Percentiles rank a stretch among this genome's conserved stretches.
phyloP scores from a whole-genome alignment of 2,888 invertebrate species.

The Dysmachus trigonus region DNA sequence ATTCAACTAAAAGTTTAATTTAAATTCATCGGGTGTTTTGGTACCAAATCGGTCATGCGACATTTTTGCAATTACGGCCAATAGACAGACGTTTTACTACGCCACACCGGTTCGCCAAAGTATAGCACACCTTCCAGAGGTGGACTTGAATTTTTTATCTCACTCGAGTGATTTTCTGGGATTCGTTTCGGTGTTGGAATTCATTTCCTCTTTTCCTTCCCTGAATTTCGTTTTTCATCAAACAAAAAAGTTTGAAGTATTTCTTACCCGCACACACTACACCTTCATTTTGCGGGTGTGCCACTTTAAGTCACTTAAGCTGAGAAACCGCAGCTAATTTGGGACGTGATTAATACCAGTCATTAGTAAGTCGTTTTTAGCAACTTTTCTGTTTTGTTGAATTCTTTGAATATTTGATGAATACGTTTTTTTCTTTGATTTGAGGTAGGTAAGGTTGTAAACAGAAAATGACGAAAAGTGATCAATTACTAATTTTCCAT shows the following conservation, averaged over 20 bases:
- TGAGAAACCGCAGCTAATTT: conserved; percentile 26
- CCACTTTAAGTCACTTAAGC: conserved; percentile 12
- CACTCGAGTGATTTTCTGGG: conserved; percentile 38
- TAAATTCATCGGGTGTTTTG: conserved; percentile 1
- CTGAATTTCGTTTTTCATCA: not conserved
- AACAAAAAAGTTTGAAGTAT: not conserved
- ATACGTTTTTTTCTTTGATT: not conserved
- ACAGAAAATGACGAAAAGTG: not conserved
- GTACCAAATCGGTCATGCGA: conserved; percentile 35
- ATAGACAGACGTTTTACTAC: not conserved
- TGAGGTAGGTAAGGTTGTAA: not conserved
- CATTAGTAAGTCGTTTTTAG: not conserved
- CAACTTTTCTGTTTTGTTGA: not conserved
- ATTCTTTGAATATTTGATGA: not conserved
- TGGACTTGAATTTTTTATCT: not conserved
- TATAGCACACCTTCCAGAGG: not conserved
- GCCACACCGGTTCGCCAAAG: not conserved
- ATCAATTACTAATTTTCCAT: not conserved
- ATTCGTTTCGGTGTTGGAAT: conserved; percentile 2
- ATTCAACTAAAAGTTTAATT: not conserved
- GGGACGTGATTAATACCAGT: not conserved
- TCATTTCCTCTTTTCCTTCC: not conserved
- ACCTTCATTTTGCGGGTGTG: conserved; percentile 4
- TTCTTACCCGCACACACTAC: not conserved
- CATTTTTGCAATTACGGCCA: not conserved